Conservation (phyloP, 1,140 invertebrate genomes). For the Bursaphelenchus mucronatus region DNA sequence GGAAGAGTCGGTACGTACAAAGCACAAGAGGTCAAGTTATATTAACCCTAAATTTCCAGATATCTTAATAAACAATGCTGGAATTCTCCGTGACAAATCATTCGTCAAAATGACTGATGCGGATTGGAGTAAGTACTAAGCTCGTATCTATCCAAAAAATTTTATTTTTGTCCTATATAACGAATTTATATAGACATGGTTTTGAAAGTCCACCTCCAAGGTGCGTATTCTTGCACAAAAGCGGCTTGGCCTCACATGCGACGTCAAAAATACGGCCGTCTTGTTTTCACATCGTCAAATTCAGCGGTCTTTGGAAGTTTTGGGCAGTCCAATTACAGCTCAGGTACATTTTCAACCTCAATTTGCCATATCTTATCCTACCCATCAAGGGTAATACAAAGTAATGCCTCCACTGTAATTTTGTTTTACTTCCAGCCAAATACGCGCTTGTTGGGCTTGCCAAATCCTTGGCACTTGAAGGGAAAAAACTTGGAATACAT, state of each 20-base stretch:
- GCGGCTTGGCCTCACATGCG: constrained; percentile 92
- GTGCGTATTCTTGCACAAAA: constrained; percentile 83
- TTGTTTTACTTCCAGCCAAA: constrained; percentile 70
- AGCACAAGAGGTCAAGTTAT: background rate
- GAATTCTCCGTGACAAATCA: constrained; percentile 88
- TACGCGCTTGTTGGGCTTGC: constrained; percentile 82
- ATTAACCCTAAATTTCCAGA: constrained; percentile 65
- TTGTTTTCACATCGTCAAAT: constrained; percentile 89
- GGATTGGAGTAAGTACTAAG: constrained; percentile 71
- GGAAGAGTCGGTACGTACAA: constrained; percentile 71
- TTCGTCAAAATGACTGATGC: constrained; percentile 78
- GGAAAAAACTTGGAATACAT: constrained; percentile 80
- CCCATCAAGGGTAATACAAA: background rate
- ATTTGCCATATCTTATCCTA: constrained; percentile 46
- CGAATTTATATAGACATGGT: constrained; percentile 71
- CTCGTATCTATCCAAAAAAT: no score
- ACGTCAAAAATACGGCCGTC: constrained; percentile 82
- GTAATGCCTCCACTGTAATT: constrained; percentile 66
- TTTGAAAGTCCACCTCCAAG: constrained; percentile 84
- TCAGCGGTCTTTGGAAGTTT: constrained; percentile 95
- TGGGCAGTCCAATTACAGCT: constrained; percentile 91
- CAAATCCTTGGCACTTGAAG: constrained; percentile 88
- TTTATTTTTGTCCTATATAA: constrained; percentile 65
- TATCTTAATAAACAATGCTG: constrained; percentile 93
- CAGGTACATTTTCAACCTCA: constrained; percentile 54